Percentiles rank a stretch among this genome's conserved stretches.
Evolutionary conservation across 1,140 invertebrate genomes (phyloP).

Genomic region (Eulimnadia texana): DNA sequence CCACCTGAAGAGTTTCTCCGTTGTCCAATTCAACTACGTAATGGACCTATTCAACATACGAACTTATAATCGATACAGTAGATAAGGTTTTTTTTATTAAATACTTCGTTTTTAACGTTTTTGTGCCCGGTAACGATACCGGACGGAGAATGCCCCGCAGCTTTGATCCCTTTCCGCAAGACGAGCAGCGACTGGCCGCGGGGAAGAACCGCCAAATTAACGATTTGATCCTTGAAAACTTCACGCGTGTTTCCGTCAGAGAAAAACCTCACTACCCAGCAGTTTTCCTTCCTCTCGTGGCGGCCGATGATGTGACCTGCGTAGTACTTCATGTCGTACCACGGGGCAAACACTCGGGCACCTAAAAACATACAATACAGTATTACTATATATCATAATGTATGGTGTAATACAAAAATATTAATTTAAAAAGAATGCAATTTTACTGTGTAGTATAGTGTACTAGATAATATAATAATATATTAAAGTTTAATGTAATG

Average conservation of each 20-base stretch:
- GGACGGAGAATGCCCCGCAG: background rate
- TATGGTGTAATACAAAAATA: background rate
- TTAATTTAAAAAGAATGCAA: background rate
- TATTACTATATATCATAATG: background rate
- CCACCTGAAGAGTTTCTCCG: slow-evolving; percentile 1
- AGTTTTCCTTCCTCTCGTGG: background rate
- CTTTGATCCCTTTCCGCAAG: background rate
- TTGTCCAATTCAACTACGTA: slow-evolving; percentile 3
- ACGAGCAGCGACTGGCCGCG: background rate
- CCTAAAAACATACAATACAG: background rate
- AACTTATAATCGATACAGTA: background rate
- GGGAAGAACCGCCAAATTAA: background rate
- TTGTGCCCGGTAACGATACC: background rate
- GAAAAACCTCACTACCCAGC: background rate
- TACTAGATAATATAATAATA: no score
- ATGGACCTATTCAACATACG: background rate
- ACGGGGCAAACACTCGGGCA: background rate
- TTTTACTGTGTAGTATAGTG: no score
- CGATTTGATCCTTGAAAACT: background rate
- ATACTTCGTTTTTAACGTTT: background rate
- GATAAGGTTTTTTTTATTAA: no score
- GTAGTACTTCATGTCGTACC: background rate
- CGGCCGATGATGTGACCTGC: background rate
- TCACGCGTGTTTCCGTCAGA: background rate
- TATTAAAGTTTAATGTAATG: no score